phyloP scores from a whole-genome alignment of 2,113 vertebrate species.

The Hyaena hyaena region DNA sequence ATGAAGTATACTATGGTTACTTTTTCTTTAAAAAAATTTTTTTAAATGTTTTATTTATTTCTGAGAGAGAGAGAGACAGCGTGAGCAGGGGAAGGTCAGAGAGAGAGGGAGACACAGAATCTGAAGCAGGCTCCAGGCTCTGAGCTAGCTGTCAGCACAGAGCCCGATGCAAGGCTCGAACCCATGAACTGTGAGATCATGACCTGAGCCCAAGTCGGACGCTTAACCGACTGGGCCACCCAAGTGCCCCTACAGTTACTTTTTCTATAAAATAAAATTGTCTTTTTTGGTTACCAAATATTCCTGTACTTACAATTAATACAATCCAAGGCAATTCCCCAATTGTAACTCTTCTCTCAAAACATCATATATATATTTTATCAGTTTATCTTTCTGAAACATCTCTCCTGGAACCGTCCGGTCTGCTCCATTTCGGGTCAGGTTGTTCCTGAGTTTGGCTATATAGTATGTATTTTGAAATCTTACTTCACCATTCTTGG shows the following conservation, averaged over 20 bases:
- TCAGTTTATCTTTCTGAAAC: background rate
- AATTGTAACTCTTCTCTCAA: background rate
- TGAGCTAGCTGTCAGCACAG: too few species aligned
- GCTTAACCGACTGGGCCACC: too few species aligned
- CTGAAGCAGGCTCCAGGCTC: too few species aligned
- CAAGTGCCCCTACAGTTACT: background rate
- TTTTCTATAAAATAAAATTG: background rate
- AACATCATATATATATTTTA: background rate
- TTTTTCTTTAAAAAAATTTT: background rate
- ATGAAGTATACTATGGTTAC: background rate
- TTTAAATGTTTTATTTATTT: too few species aligned
- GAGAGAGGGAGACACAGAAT: too few species aligned
- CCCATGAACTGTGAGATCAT: too few species aligned
- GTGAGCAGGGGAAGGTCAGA: too few species aligned
- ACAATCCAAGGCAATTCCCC: background rate
- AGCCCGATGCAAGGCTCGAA: too few species aligned
- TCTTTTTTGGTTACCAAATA: background rate
- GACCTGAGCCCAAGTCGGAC: too few species aligned
- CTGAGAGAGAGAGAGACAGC: too few species aligned
- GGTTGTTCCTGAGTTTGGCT: background rate
- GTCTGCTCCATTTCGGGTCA: background rate
- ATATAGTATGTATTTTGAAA: background rate
- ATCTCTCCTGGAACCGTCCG: background rate
- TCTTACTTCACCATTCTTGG: background rate
- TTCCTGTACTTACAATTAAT: background rate